These are phyloP conservation scores for Ammodramus savannarum DNA, from an alignment of 2,113 vertebrate species.

Conservation along the genomic window DNA sequence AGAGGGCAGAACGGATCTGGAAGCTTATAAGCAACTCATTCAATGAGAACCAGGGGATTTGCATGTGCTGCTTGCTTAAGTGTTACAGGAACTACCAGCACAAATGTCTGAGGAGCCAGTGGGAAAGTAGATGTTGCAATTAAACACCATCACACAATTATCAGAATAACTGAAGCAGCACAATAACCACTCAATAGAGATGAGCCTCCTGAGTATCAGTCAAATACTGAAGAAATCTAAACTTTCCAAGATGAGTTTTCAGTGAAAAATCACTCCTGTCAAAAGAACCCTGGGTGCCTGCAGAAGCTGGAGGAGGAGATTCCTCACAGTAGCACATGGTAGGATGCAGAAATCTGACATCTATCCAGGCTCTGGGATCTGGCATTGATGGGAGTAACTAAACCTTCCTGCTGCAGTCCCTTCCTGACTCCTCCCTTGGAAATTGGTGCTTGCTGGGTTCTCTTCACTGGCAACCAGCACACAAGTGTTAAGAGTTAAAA, in stretches of 20 bases:
- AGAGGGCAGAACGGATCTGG: conserved; percentile 38
- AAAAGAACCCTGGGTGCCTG: neutral
- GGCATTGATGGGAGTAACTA: neutral
- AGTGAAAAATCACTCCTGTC: neutral
- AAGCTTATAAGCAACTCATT: conserved; percentile 33
- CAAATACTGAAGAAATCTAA: neutral
- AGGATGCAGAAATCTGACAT: neutral
- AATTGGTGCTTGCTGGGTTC: neutral
- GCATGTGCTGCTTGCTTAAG: neutral
- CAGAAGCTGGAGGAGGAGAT: neutral
- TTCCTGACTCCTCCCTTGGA: neutral
- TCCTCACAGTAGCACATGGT: neutral
- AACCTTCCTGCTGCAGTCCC: neutral
- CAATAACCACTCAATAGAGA: neutral
- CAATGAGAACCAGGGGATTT: conserved; percentile 17
- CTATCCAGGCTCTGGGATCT: neutral
- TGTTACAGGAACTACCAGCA: neutral
- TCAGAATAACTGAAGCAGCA: neutral
- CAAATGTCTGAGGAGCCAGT: neutral
- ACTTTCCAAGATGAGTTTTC: neutral
- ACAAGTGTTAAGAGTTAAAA: neutral
- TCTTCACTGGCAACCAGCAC: neutral
- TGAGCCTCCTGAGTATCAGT: neutral
- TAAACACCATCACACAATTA: neutral
- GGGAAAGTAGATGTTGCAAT: conserved; percentile 6